Evolutionary conservation across 2,888 invertebrate species (phyloP), one percentile per base, ranked within the genome.

Genomic region (Phortica magna): DNA sequence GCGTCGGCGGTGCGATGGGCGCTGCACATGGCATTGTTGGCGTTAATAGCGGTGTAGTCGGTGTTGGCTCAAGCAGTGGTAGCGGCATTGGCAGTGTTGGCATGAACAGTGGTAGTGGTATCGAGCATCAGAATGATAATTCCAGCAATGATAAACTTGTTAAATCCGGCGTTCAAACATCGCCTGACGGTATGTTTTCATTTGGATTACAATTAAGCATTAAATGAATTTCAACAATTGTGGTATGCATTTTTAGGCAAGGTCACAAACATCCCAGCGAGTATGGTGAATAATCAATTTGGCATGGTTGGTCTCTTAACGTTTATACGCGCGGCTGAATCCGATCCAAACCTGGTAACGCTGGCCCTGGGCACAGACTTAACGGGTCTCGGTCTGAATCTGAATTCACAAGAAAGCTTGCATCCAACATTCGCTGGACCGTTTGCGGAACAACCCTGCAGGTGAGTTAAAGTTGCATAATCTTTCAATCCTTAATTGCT

Each of bases 271-370:
- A 99, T 99, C 93, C 99, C 99, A 80, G 95, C 96, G 84, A 97
- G 97, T 91, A 99, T 99, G 99, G 98, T 99, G 83, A 97, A 96
- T 88, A 99, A 99, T 93, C 99, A 99, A 93, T 99, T 98, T 92
- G 99, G 99, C 88, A 99, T 99, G 94, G 98, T 99, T 83, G 99
- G 99, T 70, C 94, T 99, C 87, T 93, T 99, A 92, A 98, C 99
- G 84, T 99, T 99, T 93, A 98, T 99, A 87, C 95, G 99, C 91
- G 98, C 98, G 82, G 98, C 99, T 80, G 99, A 99, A 93, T 96
- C 98, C 77, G 98, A 99, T 93, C 98, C 98, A 75, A 98, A 98
- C 93, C 94, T 99, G 90, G 98, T 99, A 83, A 97, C 98, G 78
- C 93, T 99, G 91, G 99, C 99, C 79, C 94, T 99, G 90, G 99